Base-by-base conservation (phyloP, 2,888 invertebrate genomes). In the Parascotia fuliginaria region DNA sequence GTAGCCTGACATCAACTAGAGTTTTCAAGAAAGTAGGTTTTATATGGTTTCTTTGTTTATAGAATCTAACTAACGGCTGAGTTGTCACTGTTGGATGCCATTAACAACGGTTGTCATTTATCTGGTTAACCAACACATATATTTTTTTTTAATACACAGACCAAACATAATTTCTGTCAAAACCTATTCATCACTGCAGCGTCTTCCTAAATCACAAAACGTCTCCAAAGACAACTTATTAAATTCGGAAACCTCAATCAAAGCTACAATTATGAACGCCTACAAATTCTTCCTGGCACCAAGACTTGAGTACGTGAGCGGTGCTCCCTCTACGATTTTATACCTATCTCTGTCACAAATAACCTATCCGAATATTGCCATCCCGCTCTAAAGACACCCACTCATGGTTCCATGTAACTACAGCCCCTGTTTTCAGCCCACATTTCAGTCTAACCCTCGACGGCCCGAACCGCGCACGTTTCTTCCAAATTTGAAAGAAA, bases 361-460 rank as follows among this genome's bases (percentile, higher is more conserved):
- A 27, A 6, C 3, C 15, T 14, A 34, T 9, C 22, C 19, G 9
- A 7, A 56, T 81, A 58, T 16, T 0, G n/a, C 58, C 47, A 9
- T 81, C 83, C 62, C 79, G n/a, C 32, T 84, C 79, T 56, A 56
- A 65, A 67, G 63, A 85, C 88, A 84, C 89, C 88, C 88, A 89
- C 89, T 84, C 84, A 48, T 33, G 32, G 53, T 46, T 37, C 52
- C 71, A 78, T 76, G 71, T 73, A 65, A 69, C 70, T 74, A 75
- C 79, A 85, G 78, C 83, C 89, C 86, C 83, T 81, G 81, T 82
- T 79, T 81, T 81, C 81, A 79, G 81, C 75, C 77, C 82, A 79
- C 77, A 78, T 77, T 78, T 81, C 81, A 87, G 89, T 87, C 72
- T 78, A 54, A 79, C 77, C 83, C 79, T 65, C 42, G 78, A 45